These are phyloP conservation scores for Parambassis ranga DNA, from an alignment of 2,797 vertebrate species.

Conservation along the genomic window DNA sequence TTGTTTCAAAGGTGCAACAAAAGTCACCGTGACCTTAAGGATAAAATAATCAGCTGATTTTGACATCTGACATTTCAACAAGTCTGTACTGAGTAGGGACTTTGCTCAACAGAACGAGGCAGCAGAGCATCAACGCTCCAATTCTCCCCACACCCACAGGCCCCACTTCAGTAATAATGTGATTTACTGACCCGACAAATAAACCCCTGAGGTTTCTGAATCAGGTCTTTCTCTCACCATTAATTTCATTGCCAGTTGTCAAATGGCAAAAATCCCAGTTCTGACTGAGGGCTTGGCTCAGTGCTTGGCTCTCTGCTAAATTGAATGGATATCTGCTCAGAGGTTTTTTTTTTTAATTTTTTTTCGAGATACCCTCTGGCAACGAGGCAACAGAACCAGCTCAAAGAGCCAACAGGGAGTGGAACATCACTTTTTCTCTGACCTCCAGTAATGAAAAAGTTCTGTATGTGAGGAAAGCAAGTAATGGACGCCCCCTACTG, in stretches of 20 bases:
- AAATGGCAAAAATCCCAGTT: conserved; percentile 45
- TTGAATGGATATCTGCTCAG: not conserved
- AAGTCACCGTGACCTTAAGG: too few species aligned
- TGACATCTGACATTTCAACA: not conserved
- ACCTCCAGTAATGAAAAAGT: not conserved
- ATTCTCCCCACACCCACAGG: not conserved
- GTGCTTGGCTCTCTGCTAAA: not conserved
- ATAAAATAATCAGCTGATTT: too few species aligned
- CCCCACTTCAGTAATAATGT: conserved; percentile 27
- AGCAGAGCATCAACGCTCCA: not conserved
- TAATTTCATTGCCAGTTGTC: conserved; percentile 22
- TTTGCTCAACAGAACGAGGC: not conserved
- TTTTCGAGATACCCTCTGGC: conserved; percentile 15
- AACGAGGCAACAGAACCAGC: not conserved
- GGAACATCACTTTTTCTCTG: not conserved
- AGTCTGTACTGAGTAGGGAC: not conserved
- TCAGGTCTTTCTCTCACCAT: conserved; percentile 12
- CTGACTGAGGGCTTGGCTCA: not conserved
- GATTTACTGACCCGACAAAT: conserved; percentile 32
- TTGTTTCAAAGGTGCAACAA: too few species aligned
- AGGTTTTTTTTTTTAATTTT: conserved; percentile 21
- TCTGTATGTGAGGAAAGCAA: not conserved
- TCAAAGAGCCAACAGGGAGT: not conserved
- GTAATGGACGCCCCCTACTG: conserved; percentile 40
- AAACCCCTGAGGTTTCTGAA: conserved; percentile 16